Evolutionary conservation across 2,888 invertebrate species (phyloP).

Genomic region (Epiperipatus broadwayi): DNA sequence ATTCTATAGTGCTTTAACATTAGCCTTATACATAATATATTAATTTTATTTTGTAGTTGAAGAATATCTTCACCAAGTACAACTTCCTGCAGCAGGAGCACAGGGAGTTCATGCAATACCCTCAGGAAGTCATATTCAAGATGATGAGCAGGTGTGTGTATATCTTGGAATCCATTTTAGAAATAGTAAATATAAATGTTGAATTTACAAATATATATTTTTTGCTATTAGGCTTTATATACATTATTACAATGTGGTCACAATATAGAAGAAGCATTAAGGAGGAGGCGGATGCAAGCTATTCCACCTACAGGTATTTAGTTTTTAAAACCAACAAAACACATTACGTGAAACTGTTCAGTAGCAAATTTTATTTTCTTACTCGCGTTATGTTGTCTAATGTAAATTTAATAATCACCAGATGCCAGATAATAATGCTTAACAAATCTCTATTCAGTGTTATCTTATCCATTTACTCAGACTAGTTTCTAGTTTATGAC

Average conservation of each 20-base stretch:
- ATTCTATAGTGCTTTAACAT: neutral
- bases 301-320: slow-evolving; percentile 39
- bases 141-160: slow-evolving; percentile 33
- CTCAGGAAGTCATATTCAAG: slow-evolving; percentile 54
- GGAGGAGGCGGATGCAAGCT: slow-evolving; percentile 35
- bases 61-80: slow-evolving; percentile 46
- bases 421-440: too few species aligned
- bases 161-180: neutral
- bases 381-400: too few species aligned
- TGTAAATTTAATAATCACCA: too few species aligned
- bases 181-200: too few species aligned
- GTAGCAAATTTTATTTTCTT: neutral
- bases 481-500: too few species aligned
- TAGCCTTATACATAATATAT: neutral
- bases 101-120: slow-evolving; percentile 39
- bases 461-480: too few species aligned
- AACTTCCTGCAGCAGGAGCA: slow-evolving; percentile 27
- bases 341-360: too few species aligned
- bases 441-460: too few species aligned
- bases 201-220: slow-evolving; percentile 9
- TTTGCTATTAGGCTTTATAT: slow-evolving; percentile 51
- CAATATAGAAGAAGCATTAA: slow-evolving; percentile 75
- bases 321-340: neutral
- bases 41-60: slow-evolving; percentile 38
- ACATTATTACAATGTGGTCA: slow-evolving; percentile 79